Base-by-base conservation (phyloP, 1,140 invertebrate genomes). In the Chelonus insularis region DNA sequence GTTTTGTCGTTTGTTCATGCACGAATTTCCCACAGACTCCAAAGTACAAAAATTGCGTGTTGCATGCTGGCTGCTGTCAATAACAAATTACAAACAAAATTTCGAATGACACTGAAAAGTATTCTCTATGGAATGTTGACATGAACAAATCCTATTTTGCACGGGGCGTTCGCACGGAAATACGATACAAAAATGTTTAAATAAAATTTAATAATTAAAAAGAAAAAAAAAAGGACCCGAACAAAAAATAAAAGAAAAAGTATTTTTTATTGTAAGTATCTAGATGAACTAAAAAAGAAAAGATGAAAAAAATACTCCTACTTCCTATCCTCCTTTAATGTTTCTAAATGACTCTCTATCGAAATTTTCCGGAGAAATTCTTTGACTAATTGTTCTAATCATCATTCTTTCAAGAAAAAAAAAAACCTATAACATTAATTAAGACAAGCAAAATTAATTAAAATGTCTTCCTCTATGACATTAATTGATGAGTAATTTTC, bases 151-250 rank as follows among this genome's bases (percentile, higher is more conserved):
- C 41, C 45, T 64, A 63, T 62, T 56, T 73, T 72, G 67, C 70
- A 74, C 69, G 68, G 66, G 65, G 61, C 60, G 65, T 67, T 66
- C 66, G 72, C 70, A 73, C 70, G 69, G 63, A 58, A 52, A 60
- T 56, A 59, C 50, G 50, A 62, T 56, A 65, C 50, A 36, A 36
- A 45, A 5, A 16, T 45, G 4, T 4, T 16, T 16, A 5, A 45
- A 21, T 9, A 45, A 45, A 16, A 11, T 39, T 9, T 39, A 39
- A 34, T 7, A 59, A 63, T 55, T 54, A 59, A 54, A 62, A 55
- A 54, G 29, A 47, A 43, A 45, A 51, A 39, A 45, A 60, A 48
- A 62, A 48, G 29, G 57, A 55, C 36, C 43, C 55, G 52, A 29
- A 47, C 32, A 51, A 59, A 50, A 25, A 43, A 23, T n/a, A n/a